phyloP scores from a whole-genome alignment of 2,797 vertebrate genomes.

The Protonibea diacanthus region DNA sequence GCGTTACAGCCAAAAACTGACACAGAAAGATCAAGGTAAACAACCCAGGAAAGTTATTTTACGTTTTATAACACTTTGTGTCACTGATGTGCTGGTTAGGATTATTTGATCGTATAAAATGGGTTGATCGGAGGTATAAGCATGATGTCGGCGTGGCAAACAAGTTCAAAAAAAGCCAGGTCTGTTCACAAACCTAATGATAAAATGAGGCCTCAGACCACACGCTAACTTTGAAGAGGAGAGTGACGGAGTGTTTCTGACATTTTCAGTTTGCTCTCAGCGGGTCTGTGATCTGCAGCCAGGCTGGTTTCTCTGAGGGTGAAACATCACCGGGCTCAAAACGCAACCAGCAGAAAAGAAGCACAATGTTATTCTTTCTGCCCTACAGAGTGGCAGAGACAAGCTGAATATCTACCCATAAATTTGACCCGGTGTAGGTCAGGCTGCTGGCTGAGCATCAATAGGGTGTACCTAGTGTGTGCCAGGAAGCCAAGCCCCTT shows the following conservation, averaged over 20 bases:
- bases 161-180: slow-evolving; percentile 29
- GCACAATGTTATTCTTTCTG: slow-evolving; percentile 76
- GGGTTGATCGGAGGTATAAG: slow-evolving; percentile 24
- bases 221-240: slow-evolving; percentile 59
- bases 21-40: slow-evolving; percentile 47
- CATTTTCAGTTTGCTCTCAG: slow-evolving; percentile 65
- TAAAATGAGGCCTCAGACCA: slow-evolving; percentile 55
- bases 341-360: slow-evolving; percentile 29
- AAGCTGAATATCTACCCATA: slow-evolving; percentile 75
- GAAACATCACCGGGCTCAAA: slow-evolving; percentile 59
- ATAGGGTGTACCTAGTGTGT: slow-evolving; percentile 55
- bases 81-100: slow-evolving; percentile 3
- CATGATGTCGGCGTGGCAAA: slow-evolving; percentile 4
- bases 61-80: neutral
- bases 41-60: slow-evolving; percentile 1
- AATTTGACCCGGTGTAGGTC: slow-evolving; percentile 70
- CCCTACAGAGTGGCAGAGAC: slow-evolving; percentile 72
- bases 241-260: slow-evolving; percentile 65
- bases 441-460: slow-evolving; percentile 71
- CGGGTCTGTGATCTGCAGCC: slow-evolving; percentile 72
- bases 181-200: slow-evolving; percentile 23
- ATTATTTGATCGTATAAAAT: slow-evolving; percentile 2
- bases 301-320: slow-evolving; percentile 58
- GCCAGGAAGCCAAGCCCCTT: slow-evolving; percentile 68
- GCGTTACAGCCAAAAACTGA: slow-evolving; percentile 60